Conservation (phyloP, 2,797 vertebrate species). For the Phoeniculus purpureus region DNA sequence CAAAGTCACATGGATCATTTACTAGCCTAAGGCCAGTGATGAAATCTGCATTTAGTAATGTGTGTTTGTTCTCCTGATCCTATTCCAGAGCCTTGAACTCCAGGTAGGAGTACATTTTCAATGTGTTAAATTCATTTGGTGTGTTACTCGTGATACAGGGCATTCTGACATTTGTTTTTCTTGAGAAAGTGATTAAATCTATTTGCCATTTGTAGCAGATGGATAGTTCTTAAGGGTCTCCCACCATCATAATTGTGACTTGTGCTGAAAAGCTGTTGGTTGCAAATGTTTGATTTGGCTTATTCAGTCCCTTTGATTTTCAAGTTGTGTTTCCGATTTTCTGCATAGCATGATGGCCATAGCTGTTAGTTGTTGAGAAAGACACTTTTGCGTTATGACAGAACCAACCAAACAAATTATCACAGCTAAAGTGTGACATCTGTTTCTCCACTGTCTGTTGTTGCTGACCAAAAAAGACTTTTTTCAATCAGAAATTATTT, state of each 20-base stretch:
- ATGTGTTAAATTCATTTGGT: background rate
- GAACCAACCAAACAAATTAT: background rate
- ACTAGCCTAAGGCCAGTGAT: background rate
- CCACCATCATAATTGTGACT: background rate
- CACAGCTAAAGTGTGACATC: background rate
- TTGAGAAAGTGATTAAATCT: background rate
- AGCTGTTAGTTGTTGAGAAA: background rate
- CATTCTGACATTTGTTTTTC: background rate
- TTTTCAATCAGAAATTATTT: background rate
- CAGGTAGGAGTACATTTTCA: background rate
- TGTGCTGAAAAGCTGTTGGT: background rate
- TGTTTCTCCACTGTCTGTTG: background rate
- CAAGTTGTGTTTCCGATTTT: background rate
- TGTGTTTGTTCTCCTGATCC: conserved; percentile 22
- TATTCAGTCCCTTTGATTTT: background rate
- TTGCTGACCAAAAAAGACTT: background rate
- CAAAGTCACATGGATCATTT: conserved; percentile 10
- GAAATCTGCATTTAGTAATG: conserved; percentile 46
- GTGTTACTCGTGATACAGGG: background rate
- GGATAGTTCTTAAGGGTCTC: background rate
- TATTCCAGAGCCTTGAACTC: conserved; percentile 59
- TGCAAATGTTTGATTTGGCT: background rate
- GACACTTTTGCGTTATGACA: background rate
- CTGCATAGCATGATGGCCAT: background rate
- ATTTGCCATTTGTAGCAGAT: background rate